These are phyloP conservation scores for Baryphthengus martii DNA, from an alignment of 2,113 vertebrate genomes.

Conservation along the genomic window DNA sequence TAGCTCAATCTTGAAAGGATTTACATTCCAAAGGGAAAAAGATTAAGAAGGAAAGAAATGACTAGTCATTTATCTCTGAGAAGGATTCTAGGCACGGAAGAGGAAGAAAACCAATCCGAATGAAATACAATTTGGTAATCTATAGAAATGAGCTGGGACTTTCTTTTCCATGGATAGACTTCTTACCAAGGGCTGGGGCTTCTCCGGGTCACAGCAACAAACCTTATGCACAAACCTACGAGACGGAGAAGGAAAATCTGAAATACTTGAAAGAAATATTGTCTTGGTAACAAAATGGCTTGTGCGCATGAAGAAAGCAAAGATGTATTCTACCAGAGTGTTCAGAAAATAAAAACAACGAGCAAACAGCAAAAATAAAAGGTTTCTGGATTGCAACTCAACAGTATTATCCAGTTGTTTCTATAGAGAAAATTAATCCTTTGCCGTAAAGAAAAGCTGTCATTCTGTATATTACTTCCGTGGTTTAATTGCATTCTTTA, in stretches of 20 bases:
- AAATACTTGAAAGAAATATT: constrained; percentile 66
- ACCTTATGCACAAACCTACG: constrained; percentile 5
- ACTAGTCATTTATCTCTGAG: neutral
- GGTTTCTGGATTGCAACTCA: constrained; percentile 19
- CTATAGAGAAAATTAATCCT: constrained; percentile 13
- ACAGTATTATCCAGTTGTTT: constrained; percentile 40
- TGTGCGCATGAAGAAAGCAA: constrained; percentile 57
- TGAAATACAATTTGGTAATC: neutral
- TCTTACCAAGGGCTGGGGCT: neutral
- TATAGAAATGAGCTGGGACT: neutral
- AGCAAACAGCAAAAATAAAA: neutral
- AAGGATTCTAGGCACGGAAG: neutral
- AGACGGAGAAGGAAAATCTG: constrained; percentile 19
- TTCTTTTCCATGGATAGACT: constrained; percentile 3
- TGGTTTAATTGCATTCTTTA: constrained; percentile 29
- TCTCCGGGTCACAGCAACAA: neutral
- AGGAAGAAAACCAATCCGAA: neutral
- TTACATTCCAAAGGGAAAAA: neutral
- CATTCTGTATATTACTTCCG: constrained; percentile 2
- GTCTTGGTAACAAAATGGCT: constrained; percentile 54
- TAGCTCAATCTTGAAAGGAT: constrained; percentile 4
- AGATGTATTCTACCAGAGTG: constrained; percentile 57
- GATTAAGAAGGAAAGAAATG: neutral
- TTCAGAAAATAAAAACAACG: constrained; percentile 33
- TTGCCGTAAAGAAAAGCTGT: constrained; percentile 11